Evolutionary conservation across 2,113 vertebrate genomes (phyloP).

Genomic region (Pogonocichla stellata): DNA sequence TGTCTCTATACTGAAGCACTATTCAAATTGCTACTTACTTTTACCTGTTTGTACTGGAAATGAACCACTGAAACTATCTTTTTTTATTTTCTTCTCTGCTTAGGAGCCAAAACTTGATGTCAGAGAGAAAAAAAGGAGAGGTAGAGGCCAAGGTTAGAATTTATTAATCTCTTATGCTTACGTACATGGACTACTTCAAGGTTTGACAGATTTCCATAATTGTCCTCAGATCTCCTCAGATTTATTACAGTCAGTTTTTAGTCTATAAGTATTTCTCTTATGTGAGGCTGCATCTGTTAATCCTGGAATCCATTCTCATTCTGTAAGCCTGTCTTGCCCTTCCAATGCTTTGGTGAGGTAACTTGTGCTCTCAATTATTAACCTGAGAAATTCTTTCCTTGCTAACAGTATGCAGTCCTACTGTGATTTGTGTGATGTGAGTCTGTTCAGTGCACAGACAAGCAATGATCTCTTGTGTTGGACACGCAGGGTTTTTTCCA

Average conservation of each 20-base stretch:
- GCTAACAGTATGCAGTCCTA: neutral
- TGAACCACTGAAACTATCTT: neutral
- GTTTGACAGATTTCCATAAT: neutral
- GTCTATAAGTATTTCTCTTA: neutral
- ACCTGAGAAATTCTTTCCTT: neutral
- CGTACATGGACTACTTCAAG: neutral
- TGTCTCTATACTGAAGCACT: neutral
- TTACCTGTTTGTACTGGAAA: neutral
- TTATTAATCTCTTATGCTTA: neutral
- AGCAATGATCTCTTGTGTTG: neutral
- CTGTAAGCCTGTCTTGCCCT: neutral
- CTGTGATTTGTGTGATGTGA: neutral
- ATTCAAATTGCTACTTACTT: neutral
- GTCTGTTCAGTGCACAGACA: neutral
- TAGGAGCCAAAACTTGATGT: neutral
- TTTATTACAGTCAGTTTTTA: neutral
- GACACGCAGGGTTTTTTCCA: neutral
- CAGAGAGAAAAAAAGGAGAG: neutral
- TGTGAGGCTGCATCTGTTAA: neutral
- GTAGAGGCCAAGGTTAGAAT: neutral
- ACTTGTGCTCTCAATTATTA: conserved; percentile 7
- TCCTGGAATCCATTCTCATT: neutral
- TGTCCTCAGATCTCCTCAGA: neutral
- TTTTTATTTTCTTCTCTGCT: neutral
- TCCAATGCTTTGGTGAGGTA: neutral